These are phyloP conservation scores for Drosophila heteroneura DNA, from an alignment of 2,888 invertebrate species.

Conservation along the genomic window DNA sequence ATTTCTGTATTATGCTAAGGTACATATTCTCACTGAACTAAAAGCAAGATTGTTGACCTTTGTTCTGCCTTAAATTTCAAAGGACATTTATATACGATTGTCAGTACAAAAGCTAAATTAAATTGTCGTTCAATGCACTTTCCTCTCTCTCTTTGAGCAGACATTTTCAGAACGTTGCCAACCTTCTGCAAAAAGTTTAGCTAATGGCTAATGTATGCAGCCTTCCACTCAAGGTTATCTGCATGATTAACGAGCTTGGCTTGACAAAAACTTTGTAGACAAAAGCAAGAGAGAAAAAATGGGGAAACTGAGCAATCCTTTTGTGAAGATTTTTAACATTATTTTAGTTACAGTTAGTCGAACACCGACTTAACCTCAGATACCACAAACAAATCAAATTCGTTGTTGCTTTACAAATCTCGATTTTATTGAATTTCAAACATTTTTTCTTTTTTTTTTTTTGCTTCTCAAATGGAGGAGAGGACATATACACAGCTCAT, in stretches of 20 bases:
- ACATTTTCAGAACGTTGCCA: slow-evolving; percentile 15
- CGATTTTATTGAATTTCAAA: slow-evolving; percentile 3
- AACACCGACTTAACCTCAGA: not conserved
- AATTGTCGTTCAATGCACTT: slow-evolving; percentile 17
- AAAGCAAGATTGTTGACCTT: not conserved
- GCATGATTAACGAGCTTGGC: slow-evolving; percentile 63
- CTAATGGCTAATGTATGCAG: slow-evolving; percentile 60
- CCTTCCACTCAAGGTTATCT: slow-evolving; percentile 60
- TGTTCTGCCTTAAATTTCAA: not conserved
- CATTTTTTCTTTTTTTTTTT: not conserved
- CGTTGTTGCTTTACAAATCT: slow-evolving; percentile 27
- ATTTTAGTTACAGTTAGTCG: not conserved
- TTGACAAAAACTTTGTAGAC: slow-evolving; percentile 60
- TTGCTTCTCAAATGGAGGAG: slow-evolving; percentile 26
- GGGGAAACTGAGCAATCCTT: slow-evolving; percentile 20
- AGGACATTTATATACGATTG: not conserved
- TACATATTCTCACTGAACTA: not conserved
- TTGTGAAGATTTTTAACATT: not conserved
- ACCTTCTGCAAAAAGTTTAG: slow-evolving; percentile 24
- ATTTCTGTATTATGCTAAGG: not conserved
- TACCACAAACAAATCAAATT: slow-evolving; percentile 20
- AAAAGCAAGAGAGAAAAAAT: not conserved
- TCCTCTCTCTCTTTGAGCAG: not conserved
- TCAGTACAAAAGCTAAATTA: not conserved
- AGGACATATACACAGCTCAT: slow-evolving; percentile 24